Evolutionary conservation across 2,888 invertebrate genomes (phyloP).

Genomic region (Leptinotarsa haldemani): DNA sequence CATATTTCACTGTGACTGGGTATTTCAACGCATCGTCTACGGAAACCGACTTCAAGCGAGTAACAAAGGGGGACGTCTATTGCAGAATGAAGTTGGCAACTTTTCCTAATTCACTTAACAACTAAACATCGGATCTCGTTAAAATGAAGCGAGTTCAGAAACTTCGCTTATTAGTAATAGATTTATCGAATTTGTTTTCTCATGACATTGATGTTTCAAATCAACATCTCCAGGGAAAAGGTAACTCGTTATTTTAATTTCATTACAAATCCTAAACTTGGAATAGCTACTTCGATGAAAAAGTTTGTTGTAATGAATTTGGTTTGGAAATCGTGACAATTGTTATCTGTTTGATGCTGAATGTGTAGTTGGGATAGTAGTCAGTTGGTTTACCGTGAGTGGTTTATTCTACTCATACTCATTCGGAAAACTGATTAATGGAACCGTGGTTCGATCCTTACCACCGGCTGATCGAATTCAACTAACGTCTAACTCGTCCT

Average conservation of each 20-base stretch:
- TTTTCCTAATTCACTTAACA: slow-evolving; percentile 17
- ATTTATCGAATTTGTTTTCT: slow-evolving; percentile 17
- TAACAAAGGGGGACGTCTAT: neutral
- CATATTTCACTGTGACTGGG: neutral
- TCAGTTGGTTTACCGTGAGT: too few relatives aligned
- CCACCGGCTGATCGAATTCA: too few relatives aligned
- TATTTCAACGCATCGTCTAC: neutral
- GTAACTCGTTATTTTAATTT: slow-evolving; percentile 34
- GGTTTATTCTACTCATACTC: too few relatives aligned
- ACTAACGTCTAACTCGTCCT: too few relatives aligned
- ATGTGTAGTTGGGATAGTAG: too few relatives aligned
- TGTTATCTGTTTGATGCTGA: too few relatives aligned
- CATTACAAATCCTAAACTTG: slow-evolving; percentile 42
- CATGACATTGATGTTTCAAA: slow-evolving; percentile 3
- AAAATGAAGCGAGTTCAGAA: slow-evolving; percentile 15
- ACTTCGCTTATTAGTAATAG: slow-evolving; percentile 14
- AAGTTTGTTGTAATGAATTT: too few relatives aligned
- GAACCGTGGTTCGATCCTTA: too few relatives aligned
- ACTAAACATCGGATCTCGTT: slow-evolving; percentile 10
- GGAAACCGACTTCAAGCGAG: neutral
- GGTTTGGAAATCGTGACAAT: too few relatives aligned
- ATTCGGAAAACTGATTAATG: too few relatives aligned
- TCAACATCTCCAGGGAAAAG: neutral
- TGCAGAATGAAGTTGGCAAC: slow-evolving; percentile 7
- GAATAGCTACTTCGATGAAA: neutral